Percentiles rank a stretch among this genome's conserved stretches.
Conservation (phyloP, 2,797 vertebrate species). For the Cyprinella venusta region DNA sequence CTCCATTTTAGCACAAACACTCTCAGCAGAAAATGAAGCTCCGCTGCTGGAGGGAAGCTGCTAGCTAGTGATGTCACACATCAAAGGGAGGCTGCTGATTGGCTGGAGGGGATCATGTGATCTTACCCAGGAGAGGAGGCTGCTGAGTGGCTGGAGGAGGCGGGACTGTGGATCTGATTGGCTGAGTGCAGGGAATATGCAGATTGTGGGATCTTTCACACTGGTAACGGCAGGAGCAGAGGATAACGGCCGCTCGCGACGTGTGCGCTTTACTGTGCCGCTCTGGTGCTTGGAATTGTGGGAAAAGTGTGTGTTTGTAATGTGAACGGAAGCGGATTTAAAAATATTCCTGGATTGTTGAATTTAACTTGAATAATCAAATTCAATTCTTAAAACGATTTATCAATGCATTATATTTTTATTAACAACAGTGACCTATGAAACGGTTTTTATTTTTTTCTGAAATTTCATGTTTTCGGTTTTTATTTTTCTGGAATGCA, state of each 20-base stretch:
- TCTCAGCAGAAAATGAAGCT: slow-evolving; percentile 94
- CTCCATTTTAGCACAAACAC: slow-evolving; percentile 97
- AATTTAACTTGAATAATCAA: neutral
- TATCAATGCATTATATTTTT: neutral
- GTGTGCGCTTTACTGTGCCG: neutral
- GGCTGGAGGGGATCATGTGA: slow-evolving; percentile 83
- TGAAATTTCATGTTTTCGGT: neutral
- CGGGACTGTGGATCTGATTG: slow-evolving; percentile 64
- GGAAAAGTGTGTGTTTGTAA: neutral
- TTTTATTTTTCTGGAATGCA: neutral
- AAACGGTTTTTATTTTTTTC: neutral
- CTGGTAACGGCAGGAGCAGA: neutral
- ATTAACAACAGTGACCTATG: neutral
- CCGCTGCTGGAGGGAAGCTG: slow-evolving; percentile 96
- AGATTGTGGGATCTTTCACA: slow-evolving; percentile 7
- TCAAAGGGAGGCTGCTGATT: slow-evolving; percentile 77
- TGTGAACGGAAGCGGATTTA: neutral
- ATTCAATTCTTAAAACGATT: neutral
- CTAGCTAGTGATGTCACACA: slow-evolving; percentile 91
- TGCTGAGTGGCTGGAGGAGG: slow-evolving; percentile 76
- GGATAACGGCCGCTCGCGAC: neutral
- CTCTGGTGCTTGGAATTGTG: neutral
- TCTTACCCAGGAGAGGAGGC: slow-evolving; percentile 78
- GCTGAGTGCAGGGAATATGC: neutral
- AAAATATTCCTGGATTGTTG: neutral